A percentile compares a stretch with the other conserved stretches of the same genome.
phyloP scores from a whole-genome alignment of 35 echinoderm and acorn worm species.

The Anneissia japonica region DNA sequence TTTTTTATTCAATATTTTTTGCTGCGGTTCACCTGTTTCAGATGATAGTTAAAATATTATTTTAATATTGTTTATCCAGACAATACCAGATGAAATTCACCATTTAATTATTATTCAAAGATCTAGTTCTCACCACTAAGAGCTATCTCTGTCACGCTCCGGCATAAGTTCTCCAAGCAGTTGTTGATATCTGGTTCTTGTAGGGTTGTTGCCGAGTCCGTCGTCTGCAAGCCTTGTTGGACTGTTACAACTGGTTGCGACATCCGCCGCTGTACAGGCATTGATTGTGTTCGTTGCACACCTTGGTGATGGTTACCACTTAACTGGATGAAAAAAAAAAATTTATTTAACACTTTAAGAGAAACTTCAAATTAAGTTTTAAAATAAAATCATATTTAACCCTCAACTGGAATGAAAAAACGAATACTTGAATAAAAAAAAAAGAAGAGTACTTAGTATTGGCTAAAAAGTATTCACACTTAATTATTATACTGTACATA shows the following conservation, averaged over 20 bases:
- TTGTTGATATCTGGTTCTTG: constrained; percentile 77
- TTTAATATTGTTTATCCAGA: no score
- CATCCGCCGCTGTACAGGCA: constrained; percentile 32
- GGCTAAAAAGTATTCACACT: neutral
- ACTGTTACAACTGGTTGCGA: constrained; percentile 31
- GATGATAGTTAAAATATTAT: no score
- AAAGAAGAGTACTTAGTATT: neutral
- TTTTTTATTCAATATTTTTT: no score
- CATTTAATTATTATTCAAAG: neutral
- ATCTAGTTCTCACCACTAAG: constrained; percentile 44
- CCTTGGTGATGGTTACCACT: constrained; percentile 45
- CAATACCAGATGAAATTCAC: neutral
- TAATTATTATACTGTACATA: neutral
- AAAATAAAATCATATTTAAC: neutral
- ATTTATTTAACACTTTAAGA: no score
- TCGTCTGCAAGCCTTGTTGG: constrained; percentile 25
- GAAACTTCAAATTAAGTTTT: neutral
- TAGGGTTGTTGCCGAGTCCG: constrained; percentile 28
- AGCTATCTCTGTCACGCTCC: constrained; percentile 83
- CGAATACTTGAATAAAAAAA: neutral
- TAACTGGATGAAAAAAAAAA: neutral
- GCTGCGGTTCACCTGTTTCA: no score
- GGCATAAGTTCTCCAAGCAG: constrained; percentile 68
- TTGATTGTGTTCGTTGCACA: constrained; percentile 78
- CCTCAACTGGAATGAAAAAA: neutral